These are phyloP conservation scores for Taxidea taxus DNA, from an alignment of 2,113 vertebrate genomes.

Conservation along the genomic window DNA sequence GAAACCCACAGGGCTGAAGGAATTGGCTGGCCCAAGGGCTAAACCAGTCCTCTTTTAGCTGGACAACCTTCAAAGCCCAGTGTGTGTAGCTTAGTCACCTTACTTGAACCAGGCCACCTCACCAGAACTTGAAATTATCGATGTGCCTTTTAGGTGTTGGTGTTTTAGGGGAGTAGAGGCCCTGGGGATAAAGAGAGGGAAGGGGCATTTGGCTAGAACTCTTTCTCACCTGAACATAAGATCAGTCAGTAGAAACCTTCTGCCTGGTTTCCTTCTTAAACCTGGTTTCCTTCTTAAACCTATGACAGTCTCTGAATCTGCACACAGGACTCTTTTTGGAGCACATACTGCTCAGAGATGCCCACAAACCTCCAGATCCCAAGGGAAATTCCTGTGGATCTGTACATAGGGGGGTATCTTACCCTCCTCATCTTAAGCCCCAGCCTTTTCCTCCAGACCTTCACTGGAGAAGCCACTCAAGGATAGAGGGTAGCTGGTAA, in stretches of 20 bases:
- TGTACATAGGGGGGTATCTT: background rate
- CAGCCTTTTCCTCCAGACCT: background rate
- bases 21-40: background rate
- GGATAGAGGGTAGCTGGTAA: background rate
- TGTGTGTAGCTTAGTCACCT: background rate
- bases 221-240: background rate
- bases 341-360: fast-evolving
- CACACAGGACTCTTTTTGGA: background rate
- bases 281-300: background rate
- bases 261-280: background rate
- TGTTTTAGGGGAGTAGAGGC: background rate
- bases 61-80: background rate
- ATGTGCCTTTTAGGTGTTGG: background rate
- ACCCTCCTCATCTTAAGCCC: background rate
- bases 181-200: background rate
- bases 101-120: slow-evolving; percentile 21
- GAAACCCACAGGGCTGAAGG: slow-evolving; percentile 44
- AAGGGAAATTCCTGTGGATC: background rate
- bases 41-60: background rate
- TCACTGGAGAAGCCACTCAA: background rate
- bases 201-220: no score
- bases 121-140: background rate
- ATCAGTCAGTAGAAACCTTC: background rate
- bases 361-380: background rate
- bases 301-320: background rate